phyloP scores from a whole-genome alignment of 2,113 vertebrate genomes.

The Hemicordylus capensis region DNA sequence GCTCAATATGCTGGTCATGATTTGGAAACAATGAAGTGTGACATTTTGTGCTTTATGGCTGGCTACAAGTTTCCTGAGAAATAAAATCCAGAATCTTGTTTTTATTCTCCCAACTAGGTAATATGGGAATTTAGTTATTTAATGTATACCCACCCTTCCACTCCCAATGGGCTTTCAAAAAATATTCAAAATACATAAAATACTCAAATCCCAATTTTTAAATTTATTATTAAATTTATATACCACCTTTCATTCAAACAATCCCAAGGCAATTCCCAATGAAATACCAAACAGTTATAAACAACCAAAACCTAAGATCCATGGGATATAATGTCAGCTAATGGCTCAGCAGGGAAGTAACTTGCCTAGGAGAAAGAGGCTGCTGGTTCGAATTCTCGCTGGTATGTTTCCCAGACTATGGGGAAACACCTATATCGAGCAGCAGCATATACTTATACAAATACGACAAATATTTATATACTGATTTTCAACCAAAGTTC shows the following conservation, averaged over 20 bases:
- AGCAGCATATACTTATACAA: too few relatives aligned
- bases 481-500: too few relatives aligned
- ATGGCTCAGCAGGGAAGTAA: neutral
- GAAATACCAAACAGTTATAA: neutral
- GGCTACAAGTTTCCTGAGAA: constrained; percentile 9
- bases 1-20: constrained; percentile 11
- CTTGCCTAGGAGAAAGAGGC: too few relatives aligned
- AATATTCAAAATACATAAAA: neutral
- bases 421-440: too few relatives aligned
- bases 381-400: too few relatives aligned
- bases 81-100: neutral
- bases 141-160: neutral
- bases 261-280: too few relatives aligned
- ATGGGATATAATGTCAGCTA: neutral
- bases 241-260: too few relatives aligned
- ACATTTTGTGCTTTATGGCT: constrained; percentile 34
- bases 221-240: too few relatives aligned
- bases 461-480: too few relatives aligned
- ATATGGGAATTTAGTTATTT: neutral
- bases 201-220: neutral
- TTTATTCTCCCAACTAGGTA: neutral
- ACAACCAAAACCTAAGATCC: neutral
- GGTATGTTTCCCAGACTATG: too few relatives aligned
- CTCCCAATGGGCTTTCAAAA: neutral
- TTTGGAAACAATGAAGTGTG: constrained; percentile 25